Evolutionary conservation across 2,888 invertebrate genomes (phyloP).

Genomic region (Ormyrus pomaceus): DNA sequence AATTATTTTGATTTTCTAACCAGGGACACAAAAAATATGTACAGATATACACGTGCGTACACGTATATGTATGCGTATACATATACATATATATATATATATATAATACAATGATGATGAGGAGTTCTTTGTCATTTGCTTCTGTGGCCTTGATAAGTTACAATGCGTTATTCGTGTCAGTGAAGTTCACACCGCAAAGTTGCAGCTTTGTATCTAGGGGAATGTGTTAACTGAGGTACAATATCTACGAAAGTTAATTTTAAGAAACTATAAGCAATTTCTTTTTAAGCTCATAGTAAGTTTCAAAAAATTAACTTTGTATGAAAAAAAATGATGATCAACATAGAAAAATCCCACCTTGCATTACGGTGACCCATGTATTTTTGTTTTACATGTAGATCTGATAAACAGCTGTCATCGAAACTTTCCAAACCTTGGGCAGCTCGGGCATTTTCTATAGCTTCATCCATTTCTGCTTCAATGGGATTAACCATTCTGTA

Average conservation of each 20-base stretch:
- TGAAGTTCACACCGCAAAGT: slow-evolving; percentile 45
- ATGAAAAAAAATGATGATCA: slow-evolving; percentile 24
- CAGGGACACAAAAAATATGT: slow-evolving; percentile 15
- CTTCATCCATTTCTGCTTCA: slow-evolving; percentile 71
- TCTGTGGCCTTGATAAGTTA: slow-evolving; percentile 31
- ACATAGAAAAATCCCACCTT: slow-evolving; percentile 74
- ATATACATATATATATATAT: too few relatives aligned
- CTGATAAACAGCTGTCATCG: slow-evolving; percentile 68
- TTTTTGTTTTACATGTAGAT: slow-evolving; percentile 80
- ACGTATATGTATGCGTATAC: too few relatives aligned
- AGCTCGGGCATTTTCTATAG: slow-evolving; percentile 66
- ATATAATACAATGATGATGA: slow-evolving; percentile 31
- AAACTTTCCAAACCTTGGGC: slow-evolving; percentile 65
- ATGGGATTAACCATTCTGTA: slow-evolving; percentile 70
- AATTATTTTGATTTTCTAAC: slow-evolving; percentile 36
- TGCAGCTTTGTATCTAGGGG: slow-evolving; percentile 38
- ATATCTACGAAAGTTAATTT: slow-evolving; percentile 42
- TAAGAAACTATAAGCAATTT: slow-evolving; percentile 30
- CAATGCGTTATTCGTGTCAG: slow-evolving; percentile 45
- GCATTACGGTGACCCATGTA: slow-evolving; percentile 89
- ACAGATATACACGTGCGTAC: too few relatives aligned
- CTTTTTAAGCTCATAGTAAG: background rate
- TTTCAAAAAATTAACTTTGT: slow-evolving; percentile 40
- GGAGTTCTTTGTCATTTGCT: slow-evolving; percentile 26
- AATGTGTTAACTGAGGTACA: slow-evolving; percentile 38